Base-by-base conservation (phyloP, 2,113 vertebrate species). In the Thunnus maccoyii region DNA sequence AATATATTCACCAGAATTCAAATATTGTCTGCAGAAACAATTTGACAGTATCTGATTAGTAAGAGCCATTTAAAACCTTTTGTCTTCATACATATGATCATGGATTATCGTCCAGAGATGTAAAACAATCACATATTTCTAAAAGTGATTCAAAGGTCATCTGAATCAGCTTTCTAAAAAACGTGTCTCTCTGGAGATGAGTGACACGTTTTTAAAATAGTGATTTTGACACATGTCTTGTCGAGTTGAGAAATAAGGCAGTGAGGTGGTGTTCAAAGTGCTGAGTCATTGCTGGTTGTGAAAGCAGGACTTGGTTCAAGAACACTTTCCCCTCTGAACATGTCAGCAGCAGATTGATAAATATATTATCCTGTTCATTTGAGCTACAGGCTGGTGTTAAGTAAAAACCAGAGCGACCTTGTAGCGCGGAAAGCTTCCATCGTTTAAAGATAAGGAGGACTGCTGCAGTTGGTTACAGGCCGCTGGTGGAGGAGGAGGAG, bases 291-390 rank as follows among this genome's bases (percentile, higher is more conserved):
- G 74, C 30, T 69, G 64, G 47, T 68, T 84, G 18, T 70, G 77
- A 88, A 82, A 79, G 71, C 27, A 69, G 65, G 62, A 71, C 83
- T 62, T 50, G 57, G 75, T 82, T 86, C 58, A 78, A 75, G 54
- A 80, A 62, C 57, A 64, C 10, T 50, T 27, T 55, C 55, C 44
- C 61, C 61, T 0, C 44, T 52, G 72, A 65, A 44, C 76, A 8
- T 30, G 60, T 78, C 70, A 63, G 73, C 70, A 51, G 50, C 56
- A 44, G 9, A 73, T 3, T 76, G 78, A 80, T 67, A 80, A 65
- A 82, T 76, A 20, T 60, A 60, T 44, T 12, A 65, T 74, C 52
- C 41, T 18, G 2, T 51, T 65, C 20, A 30, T 80, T 57, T 20
- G 32, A 0, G 14, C 48, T 32, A 22, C 20, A 13, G 36, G 47